A percentile compares a stretch with the other conserved stretches of the same genome.
Conservation (phyloP, 2,113 vertebrate genomes). For the Cyprinodon brontotheroides region DNA sequence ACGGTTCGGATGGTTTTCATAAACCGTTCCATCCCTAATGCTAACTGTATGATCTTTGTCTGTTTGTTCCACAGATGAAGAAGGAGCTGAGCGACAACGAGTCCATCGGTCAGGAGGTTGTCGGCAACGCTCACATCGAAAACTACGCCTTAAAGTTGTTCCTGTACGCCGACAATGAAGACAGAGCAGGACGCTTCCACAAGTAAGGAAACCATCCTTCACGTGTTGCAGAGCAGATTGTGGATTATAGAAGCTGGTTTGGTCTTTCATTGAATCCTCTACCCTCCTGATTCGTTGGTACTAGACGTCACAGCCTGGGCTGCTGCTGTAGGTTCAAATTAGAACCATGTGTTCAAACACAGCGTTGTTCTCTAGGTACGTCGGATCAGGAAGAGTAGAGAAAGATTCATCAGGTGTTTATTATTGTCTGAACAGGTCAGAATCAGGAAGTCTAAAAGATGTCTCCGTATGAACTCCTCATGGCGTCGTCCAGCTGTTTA, state of each 20-base stretch:
- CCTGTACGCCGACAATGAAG: conserved; percentile 97
- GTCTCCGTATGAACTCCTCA: neutral
- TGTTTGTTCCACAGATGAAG: conserved; percentile 87
- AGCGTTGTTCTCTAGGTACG: too few relatives aligned
- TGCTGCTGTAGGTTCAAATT: neutral
- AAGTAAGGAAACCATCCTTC: conserved; percentile 81
- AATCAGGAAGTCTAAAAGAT: neutral
- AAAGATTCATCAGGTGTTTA: too few relatives aligned
- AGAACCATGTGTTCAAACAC: neutral
- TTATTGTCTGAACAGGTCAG: too few relatives aligned
- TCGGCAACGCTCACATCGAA: conserved; percentile 95
- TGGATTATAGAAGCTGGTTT: too few relatives aligned
- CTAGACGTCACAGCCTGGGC: neutral
- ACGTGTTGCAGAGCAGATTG: neutral
- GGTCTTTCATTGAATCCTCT: too few relatives aligned
- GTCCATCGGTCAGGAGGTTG: conserved; percentile 94
- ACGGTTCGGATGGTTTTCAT: too few relatives aligned
- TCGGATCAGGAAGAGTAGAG: too few relatives aligned
- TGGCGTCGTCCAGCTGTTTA: neutral
- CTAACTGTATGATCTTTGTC: neutral
- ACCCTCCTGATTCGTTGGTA: neutral
- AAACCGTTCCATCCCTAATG: neutral
- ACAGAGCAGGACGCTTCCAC: conserved; percentile 91
- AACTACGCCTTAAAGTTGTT: conserved; percentile 99
- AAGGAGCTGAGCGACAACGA: conserved; percentile 92